A percentile compares a stretch with the other conserved stretches of the same genome.
phyloP scores from a whole-genome alignment of 2,797 vertebrate genomes.

The Emys orbicularis region DNA sequence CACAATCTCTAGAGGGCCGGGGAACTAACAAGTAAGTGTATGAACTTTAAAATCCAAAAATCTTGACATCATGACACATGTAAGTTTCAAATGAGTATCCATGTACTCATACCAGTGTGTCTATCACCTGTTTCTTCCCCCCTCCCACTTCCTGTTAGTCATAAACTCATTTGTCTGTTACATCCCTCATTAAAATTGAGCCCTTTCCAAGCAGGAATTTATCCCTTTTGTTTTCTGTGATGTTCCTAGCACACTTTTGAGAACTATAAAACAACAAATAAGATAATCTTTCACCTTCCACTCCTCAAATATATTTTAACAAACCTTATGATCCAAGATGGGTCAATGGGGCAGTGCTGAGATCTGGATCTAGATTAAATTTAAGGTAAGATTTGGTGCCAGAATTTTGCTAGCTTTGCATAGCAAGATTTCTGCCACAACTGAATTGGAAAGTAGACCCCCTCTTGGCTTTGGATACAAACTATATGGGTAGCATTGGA shows the following conservation, averaged over 20 bases:
- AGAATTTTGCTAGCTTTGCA: not conserved
- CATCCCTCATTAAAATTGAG: not conserved
- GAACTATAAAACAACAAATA: constrained; percentile 21
- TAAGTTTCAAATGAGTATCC: not conserved
- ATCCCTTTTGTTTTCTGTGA: constrained; percentile 46
- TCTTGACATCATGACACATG: not conserved
- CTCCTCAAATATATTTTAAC: constrained; percentile 32
- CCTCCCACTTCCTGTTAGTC: not conserved
- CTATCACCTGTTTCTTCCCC: not conserved
- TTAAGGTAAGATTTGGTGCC: not conserved
- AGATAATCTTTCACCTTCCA: not conserved
- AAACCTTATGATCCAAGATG: not conserved
- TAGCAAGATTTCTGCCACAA: not conserved
- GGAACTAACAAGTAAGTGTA: not conserved
- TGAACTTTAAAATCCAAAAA: not conserved
- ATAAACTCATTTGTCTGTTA: not conserved
- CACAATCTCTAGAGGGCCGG: rapidly evolving
- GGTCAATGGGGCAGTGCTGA: not conserved
- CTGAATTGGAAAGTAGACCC: constrained; percentile 4
- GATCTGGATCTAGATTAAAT: constrained; percentile 19
- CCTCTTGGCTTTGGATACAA: not conserved
- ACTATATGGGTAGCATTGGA: not conserved
- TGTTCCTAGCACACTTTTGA: constrained; percentile 42
- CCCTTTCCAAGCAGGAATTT: not conserved
- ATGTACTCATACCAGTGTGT: not conserved